phyloP scores from a whole-genome alignment of 2,113 vertebrate species.

The Varanus komodoensis region DNA sequence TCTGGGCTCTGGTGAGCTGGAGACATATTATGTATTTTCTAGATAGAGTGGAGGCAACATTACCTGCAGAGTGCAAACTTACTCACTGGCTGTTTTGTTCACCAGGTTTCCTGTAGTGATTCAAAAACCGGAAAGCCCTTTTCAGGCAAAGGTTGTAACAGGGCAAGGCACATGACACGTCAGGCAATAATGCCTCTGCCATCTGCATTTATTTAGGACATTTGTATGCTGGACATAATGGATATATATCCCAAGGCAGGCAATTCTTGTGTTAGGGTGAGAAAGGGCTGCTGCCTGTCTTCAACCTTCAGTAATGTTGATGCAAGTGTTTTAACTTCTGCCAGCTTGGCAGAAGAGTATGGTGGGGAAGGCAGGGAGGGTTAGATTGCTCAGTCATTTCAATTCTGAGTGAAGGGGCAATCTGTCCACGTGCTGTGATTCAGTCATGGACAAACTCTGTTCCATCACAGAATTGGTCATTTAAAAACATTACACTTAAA shows the following conservation, averaged over 20 bases:
- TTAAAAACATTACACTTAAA: neutral
- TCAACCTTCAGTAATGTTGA: neutral
- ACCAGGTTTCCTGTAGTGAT: neutral
- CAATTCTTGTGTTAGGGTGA: neutral
- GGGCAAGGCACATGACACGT: neutral
- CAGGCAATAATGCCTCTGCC: too few relatives aligned
- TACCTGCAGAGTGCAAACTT: neutral
- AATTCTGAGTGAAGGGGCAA: slow-evolving; percentile 8
- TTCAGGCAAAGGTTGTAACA: neutral
- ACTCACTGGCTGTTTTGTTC: neutral
- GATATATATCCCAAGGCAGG: too few relatives aligned
- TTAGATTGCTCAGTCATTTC: slow-evolving; percentile 10
- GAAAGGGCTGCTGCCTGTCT: neutral
- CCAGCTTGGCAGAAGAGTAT: neutral
- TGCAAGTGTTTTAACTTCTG: neutral
- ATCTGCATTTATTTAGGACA: neutral
- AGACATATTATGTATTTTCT: neutral
- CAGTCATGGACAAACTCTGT: neutral
- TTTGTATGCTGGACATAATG: too few relatives aligned
- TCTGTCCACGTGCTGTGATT: neutral
- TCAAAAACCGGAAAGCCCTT: neutral
- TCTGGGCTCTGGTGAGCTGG: neutral
- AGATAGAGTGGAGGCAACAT: neutral
- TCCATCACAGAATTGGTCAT: neutral
- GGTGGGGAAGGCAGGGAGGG: rapidly evolving